Evolutionary conservation across 2,888 invertebrate species (phyloP).

Genomic region (Hydrotaea diabolus): DNA sequence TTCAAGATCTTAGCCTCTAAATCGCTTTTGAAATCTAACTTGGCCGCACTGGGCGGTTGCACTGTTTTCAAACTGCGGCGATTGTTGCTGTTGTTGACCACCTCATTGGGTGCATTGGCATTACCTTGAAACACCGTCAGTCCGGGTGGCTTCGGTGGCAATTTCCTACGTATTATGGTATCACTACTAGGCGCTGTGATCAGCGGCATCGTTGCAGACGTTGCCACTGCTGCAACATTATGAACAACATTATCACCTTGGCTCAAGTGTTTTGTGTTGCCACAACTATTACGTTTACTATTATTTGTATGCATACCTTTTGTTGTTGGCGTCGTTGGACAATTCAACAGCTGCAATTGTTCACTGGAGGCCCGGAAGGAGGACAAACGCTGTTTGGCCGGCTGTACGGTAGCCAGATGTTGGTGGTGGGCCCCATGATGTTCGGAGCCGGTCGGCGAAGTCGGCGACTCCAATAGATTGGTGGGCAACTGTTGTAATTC

Average conservation of each 20-base stretch:
- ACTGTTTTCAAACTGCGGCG: slow-evolving; percentile 44
- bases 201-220: slow-evolving; percentile 55
- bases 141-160: slow-evolving; percentile 76
- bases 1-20: slow-evolving; percentile 77
- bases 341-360: slow-evolving; percentile 77
- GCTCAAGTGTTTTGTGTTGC: slow-evolving; percentile 60
- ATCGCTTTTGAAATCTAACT: slow-evolving; percentile 77
- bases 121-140: slow-evolving; percentile 75
- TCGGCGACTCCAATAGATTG: slow-evolving; percentile 70
- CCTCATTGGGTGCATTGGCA: slow-evolving; percentile 52
- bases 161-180: slow-evolving; percentile 71
- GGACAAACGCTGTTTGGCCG: slow-evolving; percentile 80
- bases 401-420: slow-evolving; percentile 77
- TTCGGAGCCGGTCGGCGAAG: slow-evolving; percentile 55
- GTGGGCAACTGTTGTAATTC: slow-evolving; percentile 76
- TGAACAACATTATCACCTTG: slow-evolving; percentile 68
- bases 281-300: slow-evolving; percentile 61
- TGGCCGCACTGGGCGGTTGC: slow-evolving; percentile 70
- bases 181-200: slow-evolving; percentile 62
- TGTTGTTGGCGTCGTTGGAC: slow-evolving; percentile 54
- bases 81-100: slow-evolving; percentile 61
- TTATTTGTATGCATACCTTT: slow-evolving; percentile 75
- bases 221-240: slow-evolving; percentile 62
- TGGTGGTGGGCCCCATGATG: slow-evolving; percentile 58
- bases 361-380: slow-evolving; percentile 80